phyloP scores from a whole-genome alignment of 2,113 vertebrate species.

The Thomomys bottae region DNA sequence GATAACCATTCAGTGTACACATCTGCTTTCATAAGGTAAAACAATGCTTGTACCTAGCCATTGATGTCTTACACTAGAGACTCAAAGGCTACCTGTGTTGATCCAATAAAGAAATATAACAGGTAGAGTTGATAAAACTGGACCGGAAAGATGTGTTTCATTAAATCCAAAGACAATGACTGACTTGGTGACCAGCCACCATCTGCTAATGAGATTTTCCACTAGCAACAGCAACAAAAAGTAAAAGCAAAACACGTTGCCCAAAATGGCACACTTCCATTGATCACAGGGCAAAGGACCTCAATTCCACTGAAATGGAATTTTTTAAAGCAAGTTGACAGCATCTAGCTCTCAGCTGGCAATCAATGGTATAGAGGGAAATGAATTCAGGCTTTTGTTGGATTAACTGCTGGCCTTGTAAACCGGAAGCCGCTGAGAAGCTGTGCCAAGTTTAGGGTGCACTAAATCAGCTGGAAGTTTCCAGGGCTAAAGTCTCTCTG shows the following conservation, averaged over 20 bases:
- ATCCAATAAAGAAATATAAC: slow-evolving; percentile 34
- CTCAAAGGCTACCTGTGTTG: slow-evolving; percentile 20
- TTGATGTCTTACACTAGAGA: not conserved
- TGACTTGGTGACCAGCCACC: slow-evolving; percentile 61
- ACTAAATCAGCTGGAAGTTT: slow-evolving; percentile 74
- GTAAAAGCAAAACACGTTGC: slow-evolving; percentile 30
- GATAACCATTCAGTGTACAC: not conserved
- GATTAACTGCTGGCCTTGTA: slow-evolving; percentile 77
- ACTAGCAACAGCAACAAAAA: not conserved
- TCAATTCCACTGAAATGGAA: slow-evolving; percentile 67
- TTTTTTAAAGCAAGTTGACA: slow-evolving; percentile 46
- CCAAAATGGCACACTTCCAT: slow-evolving; percentile 52
- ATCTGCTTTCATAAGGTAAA: not conserved
- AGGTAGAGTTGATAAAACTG: slow-evolving; percentile 56
- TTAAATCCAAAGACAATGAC: slow-evolving; percentile 67
- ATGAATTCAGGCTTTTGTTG: slow-evolving; percentile 78
- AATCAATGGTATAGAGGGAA: slow-evolving; percentile 72
- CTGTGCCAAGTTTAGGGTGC: slow-evolving; percentile 59
- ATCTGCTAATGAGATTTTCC: slow-evolving; percentile 72
- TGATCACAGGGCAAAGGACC: slow-evolving; percentile 65
- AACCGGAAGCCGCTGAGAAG: slow-evolving; percentile 67
- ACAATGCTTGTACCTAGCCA: not conserved
- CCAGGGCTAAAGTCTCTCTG: slow-evolving; percentile 13
- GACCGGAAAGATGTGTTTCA: slow-evolving; percentile 51
- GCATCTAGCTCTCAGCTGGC: slow-evolving; percentile 75